A percentile compares a stretch with the other conserved stretches of the same genome.
These are phyloP conservation scores for Rhinoderma darwinii DNA, from an alignment of 2,113 vertebrate species.

Conservation along the genomic window DNA sequence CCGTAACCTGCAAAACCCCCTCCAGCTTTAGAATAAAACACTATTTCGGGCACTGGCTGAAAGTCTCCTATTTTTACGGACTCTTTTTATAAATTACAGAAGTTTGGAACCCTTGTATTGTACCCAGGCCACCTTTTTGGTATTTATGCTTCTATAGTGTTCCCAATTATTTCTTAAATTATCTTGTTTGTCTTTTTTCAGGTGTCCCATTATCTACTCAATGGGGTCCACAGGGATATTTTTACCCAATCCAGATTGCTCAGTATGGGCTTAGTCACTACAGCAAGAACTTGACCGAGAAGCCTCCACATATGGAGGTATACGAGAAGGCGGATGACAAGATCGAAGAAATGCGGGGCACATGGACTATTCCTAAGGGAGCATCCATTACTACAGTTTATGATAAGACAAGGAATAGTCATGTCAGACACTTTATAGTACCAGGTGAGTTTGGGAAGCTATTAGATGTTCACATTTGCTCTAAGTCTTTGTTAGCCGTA, in stretches of 20 bases:
- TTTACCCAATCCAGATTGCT: slow-evolving; percentile 98
- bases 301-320: slow-evolving; percentile 84
- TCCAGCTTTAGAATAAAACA: too few species aligned
- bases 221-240: slow-evolving; percentile 98
- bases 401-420: slow-evolving; percentile 80
- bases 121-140: too few species aligned
- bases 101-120: too few species aligned
- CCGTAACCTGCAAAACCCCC: too few species aligned
- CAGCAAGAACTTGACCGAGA: slow-evolving; percentile 98
- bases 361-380: slow-evolving; percentile 86
- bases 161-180: not conserved
- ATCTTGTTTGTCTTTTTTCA: slow-evolving; percentile 61
- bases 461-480: not conserved
- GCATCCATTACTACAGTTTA: slow-evolving; percentile 78
- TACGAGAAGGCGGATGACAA: slow-evolving; percentile 85
- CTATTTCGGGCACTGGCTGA: too few species aligned
- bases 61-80: too few species aligned
- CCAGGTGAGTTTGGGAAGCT: slow-evolving; percentile 77
- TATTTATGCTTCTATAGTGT: not conserved
- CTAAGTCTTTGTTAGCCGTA: too few species aligned
- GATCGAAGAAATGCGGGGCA: slow-evolving; percentile 63
- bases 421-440: slow-evolving; percentile 86
- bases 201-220: slow-evolving; percentile 96
- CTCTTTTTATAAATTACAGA: too few species aligned
- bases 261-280: slow-evolving; percentile 98